Percentiles rank a stretch among this genome's conserved stretches.
These are phyloP conservation scores for Autographa pulchrina DNA, from an alignment of 2,888 invertebrate genomes.

Conservation along the genomic window DNA sequence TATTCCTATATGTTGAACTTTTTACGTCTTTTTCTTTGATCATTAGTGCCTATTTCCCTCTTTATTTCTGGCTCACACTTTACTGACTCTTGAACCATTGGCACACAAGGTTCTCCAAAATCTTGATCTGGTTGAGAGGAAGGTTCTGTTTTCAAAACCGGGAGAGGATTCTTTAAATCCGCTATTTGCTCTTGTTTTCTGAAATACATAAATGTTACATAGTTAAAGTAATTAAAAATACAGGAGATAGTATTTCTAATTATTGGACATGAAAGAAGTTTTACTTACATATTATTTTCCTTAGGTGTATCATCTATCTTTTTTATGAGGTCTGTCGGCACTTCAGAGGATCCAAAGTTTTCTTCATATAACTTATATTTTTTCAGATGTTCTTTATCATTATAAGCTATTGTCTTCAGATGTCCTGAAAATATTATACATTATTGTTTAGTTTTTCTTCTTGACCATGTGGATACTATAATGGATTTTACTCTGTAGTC, in stretches of 20 bases:
- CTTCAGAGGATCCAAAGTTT: slow-evolving; percentile 63
- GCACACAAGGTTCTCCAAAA: slow-evolving; percentile 10
- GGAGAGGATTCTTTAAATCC: slow-evolving; percentile 10
- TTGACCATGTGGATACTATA: no score
- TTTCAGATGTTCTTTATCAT: slow-evolving; percentile 70
- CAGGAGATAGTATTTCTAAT: no score
- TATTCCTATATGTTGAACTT: slow-evolving; percentile 23
- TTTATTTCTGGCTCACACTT: slow-evolving; percentile 49
- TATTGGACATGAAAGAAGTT: neutral
- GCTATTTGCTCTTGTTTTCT: slow-evolving; percentile 56
- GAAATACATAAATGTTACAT: slow-evolving; percentile 6
- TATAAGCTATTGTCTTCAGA: slow-evolving; percentile 69
- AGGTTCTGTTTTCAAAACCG: slow-evolving; percentile 22
- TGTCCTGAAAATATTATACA: slow-evolving; percentile 64
- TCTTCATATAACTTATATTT: slow-evolving; percentile 63
- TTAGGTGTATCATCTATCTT: slow-evolving; percentile 44
- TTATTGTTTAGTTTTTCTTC: neutral
- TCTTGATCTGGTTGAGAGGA: slow-evolving; percentile 23
- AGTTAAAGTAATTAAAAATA: neutral
- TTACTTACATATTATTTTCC: slow-evolving; percentile 48
- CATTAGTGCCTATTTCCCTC: slow-evolving; percentile 24
- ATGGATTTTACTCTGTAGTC: no score
- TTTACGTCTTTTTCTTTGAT: slow-evolving; percentile 49
- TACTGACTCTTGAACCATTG: slow-evolving; percentile 5
- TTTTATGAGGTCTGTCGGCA: slow-evolving; percentile 59